Evolutionary conservation across 1,140 invertebrate genomes (phyloP).

Genomic region (Sinella curviseta): DNA sequence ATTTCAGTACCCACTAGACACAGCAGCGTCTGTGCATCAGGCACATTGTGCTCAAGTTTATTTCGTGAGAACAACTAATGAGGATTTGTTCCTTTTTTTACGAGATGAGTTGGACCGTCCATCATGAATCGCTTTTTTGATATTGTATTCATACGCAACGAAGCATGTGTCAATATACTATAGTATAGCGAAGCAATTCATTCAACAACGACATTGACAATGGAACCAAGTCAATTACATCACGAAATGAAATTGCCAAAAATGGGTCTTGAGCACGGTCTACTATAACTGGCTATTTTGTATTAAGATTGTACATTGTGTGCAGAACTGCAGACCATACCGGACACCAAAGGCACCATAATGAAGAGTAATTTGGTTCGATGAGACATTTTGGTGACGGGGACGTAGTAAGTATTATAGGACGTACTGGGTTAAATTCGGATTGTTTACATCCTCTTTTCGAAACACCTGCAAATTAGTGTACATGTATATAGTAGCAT

Average conservation of each 20-base stretch:
- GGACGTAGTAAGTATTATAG: neutral
- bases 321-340: neutral
- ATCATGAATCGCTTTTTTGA: neutral
- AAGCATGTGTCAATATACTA: neutral
- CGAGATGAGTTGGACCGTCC: too few relatives aligned
- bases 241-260: neutral
- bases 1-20: neutral
- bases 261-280: neutral
- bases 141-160: neutral
- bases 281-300: neutral
- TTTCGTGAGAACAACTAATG: too few relatives aligned
- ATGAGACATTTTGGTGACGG: neutral
- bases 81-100: too few relatives aligned
- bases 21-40: neutral
- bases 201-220: neutral
- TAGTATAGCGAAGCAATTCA: neutral
- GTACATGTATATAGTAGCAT: too few relatives aligned
- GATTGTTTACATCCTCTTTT: too few relatives aligned
- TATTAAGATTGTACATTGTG: neutral
- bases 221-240: slow-evolving; percentile 14
- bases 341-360: too few relatives aligned
- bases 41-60: neutral
- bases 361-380: neutral
- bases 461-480: too few relatives aligned
- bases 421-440: neutral